Conservation (phyloP, 2,797 vertebrate species). For the Sylvilagus floridanus region DNA sequence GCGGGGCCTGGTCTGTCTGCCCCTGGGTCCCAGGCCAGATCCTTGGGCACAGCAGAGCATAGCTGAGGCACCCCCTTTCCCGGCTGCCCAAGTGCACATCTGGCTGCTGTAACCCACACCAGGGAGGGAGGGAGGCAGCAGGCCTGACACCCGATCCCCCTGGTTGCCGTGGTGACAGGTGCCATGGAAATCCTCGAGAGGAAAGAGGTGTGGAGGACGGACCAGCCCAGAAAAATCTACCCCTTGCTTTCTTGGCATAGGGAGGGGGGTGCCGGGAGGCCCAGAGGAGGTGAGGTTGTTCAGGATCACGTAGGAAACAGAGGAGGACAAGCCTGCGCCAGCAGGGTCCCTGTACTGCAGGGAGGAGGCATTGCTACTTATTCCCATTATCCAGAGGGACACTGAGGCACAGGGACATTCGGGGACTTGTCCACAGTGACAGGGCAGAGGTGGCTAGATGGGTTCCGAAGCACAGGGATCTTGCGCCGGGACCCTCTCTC, state of each 20-base stretch:
- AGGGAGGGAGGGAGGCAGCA: neutral
- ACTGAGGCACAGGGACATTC: neutral
- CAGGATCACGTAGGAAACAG: neutral
- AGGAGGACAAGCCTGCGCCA: neutral
- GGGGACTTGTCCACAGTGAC: conserved; percentile 44
- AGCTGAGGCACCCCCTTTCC: neutral
- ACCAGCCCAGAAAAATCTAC: conserved; percentile 7
- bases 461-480: neutral
- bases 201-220: neutral
- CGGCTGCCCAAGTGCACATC: neutral
- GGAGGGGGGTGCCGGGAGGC: neutral
- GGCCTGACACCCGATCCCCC: conserved; percentile 64
- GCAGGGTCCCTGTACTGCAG: neutral
- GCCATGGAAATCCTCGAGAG: conserved; percentile 52
- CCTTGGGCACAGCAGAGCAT: neutral
- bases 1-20: neutral
- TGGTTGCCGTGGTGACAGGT: conserved; percentile 45
- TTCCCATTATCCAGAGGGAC: neutral
- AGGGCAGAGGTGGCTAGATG: neutral
- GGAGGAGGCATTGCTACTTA: neutral
- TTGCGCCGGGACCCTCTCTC: neutral
- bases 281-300: neutral
- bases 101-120: conserved; percentile 26
- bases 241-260: neutral
- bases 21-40: neutral